phyloP scores from a whole-genome alignment of 2,797 vertebrate species.

The Melanotaenia pygmaea region DNA sequence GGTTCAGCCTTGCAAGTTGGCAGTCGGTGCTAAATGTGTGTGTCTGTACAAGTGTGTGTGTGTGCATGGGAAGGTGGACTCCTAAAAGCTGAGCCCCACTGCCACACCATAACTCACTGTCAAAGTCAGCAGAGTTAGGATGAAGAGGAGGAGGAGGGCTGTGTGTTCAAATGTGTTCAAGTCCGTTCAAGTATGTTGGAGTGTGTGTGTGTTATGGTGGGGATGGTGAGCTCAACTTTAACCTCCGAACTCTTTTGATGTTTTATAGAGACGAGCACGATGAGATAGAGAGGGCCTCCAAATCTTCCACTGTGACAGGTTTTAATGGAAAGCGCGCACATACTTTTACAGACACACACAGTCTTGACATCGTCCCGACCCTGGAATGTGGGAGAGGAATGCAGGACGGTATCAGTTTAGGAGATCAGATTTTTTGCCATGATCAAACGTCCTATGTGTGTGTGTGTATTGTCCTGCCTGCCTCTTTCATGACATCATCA shows the following conservation, averaged over 20 bases:
- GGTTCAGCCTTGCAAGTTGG: conserved; percentile 43
- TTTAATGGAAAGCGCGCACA: conserved; percentile 61
- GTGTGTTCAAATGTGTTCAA: conserved; percentile 23
- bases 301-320: conserved; percentile 66
- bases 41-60: conserved; percentile 21
- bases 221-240: conserved; percentile 73
- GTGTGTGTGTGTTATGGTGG: conserved; percentile 42
- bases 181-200: conserved; percentile 31
- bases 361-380: conserved; percentile 76
- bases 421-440: conserved; percentile 77
- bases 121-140: conserved; percentile 59
- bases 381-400: conserved; percentile 81
- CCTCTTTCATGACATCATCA: conserved; percentile 76
- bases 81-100: conserved; percentile 69
- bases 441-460: conserved; percentile 71
- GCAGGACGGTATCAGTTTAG: conserved; percentile 73
- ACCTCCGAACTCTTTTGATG: conserved; percentile 78
- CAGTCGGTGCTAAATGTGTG: conserved; percentile 34
- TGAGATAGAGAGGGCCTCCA: conserved; percentile 68
- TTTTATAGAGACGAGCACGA: conserved; percentile 70
- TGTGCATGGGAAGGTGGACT: conserved; percentile 68
- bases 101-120: conserved; percentile 74
- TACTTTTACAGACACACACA: conserved; percentile 11
- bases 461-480: conserved; percentile 57
- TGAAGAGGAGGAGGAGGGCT: conserved; percentile 36